These are phyloP conservation scores for Oligia strigilis DNA, from an alignment of 2,888 invertebrate genomes.

Conservation along the genomic window DNA sequence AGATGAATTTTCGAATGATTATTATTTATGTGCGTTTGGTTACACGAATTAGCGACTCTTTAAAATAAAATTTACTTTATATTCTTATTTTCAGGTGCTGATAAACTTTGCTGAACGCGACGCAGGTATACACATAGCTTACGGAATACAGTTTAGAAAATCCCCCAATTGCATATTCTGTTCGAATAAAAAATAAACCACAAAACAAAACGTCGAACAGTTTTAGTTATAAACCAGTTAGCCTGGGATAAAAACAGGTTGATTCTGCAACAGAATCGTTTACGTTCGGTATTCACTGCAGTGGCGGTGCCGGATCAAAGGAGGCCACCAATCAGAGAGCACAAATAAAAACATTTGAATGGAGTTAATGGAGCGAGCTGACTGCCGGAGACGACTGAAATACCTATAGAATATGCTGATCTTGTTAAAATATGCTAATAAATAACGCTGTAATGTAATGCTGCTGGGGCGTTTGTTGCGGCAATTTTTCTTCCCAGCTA, in stretches of 20 bases:
- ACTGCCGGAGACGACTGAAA: conserved; percentile 9
- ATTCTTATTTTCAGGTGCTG: not conserved
- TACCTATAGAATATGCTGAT: not conserved
- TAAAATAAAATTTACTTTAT: too few relatives aligned
- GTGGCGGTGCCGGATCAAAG: conserved; percentile 3
- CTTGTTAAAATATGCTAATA: not conserved
- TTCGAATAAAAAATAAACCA: not conserved
- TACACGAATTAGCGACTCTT: not conserved
- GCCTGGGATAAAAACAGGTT: conserved; percentile 17
- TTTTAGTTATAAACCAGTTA: conserved; percentile 16
- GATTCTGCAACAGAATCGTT: conserved; percentile 30
- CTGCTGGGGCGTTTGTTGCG: not conserved
- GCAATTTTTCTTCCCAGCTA: not conserved
- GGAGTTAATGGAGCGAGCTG: conserved; percentile 42
- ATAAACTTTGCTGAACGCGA: not conserved
- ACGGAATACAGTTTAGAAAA: not conserved
- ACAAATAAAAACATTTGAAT: conserved; percentile 53
- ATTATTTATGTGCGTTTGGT: conserved; percentile 3
- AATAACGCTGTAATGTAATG: not conserved
- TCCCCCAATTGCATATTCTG: not conserved
- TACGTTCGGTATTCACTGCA: conserved; percentile 3
- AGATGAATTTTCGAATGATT: not conserved
- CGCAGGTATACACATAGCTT: too few relatives aligned
- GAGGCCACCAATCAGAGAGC: conserved; percentile 16
- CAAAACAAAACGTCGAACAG: not conserved